Percentiles rank a stretch among this genome's conserved stretches.
Evolutionary conservation across 1,140 invertebrate genomes (phyloP).

Genomic region (Galleria mellonella): DNA sequence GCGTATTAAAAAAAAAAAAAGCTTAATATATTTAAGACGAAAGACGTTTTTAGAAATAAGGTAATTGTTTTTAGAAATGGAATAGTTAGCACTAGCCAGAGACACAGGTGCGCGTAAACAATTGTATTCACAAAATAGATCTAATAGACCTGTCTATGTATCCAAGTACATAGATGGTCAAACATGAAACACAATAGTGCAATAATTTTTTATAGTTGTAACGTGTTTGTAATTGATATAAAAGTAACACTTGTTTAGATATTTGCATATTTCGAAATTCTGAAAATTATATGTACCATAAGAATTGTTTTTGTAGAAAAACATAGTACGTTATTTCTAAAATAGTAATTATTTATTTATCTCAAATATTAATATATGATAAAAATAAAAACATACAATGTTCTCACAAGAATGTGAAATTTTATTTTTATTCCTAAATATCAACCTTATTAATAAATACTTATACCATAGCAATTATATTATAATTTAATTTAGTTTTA

Average conservation of each 20-base stretch:
- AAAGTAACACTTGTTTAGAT: constrained; percentile 10
- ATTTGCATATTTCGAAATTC: constrained; percentile 26
- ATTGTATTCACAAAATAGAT: too few relatives aligned
- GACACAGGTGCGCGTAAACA: too few relatives aligned
- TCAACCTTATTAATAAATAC: too few relatives aligned
- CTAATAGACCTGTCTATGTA: too few relatives aligned
- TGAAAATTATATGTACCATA: constrained; percentile 30
- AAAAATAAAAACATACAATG: constrained; percentile 34
- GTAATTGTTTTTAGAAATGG: too few relatives aligned
- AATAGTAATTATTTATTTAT: constrained; percentile 58
- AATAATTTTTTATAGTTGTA: constrained; percentile 15
- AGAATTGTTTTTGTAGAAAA: constrained; percentile 43
- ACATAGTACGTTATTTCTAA: constrained; percentile 38
- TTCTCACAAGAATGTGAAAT: constrained; percentile 21
- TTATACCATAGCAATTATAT: too few relatives aligned
- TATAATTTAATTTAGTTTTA: too few relatives aligned
- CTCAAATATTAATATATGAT: constrained; percentile 54
- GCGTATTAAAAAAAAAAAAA: too few relatives aligned
- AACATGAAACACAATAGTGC: constrained; percentile 17
- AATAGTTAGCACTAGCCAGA: constrained; percentile 3
- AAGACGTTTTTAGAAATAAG: too few relatives aligned
- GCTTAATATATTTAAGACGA: too few relatives aligned
- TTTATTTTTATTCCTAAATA: too few relatives aligned
- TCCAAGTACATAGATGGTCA: not conserved
- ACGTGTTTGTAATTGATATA: constrained; percentile 11